Percentiles rank a stretch among this genome's conserved stretches.
phyloP scores from a whole-genome alignment of 2,113 vertebrate genomes.

The Falco punctatus region DNA sequence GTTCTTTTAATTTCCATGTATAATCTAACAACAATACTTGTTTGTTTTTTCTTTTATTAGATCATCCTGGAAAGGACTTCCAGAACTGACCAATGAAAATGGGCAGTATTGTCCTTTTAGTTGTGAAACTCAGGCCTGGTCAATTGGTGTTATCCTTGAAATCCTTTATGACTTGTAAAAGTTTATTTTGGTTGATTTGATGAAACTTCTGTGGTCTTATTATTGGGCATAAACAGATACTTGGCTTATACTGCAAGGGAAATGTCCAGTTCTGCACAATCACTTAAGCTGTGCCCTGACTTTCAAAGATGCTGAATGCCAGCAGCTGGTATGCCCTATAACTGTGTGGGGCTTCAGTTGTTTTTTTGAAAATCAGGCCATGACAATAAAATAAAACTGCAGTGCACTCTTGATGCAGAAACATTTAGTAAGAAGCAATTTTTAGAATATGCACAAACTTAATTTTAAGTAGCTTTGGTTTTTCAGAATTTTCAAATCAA shows the following conservation, averaged over 20 bases:
- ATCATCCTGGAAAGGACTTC: constrained; percentile 96
- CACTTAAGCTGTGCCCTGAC: neutral
- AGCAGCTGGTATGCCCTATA: neutral
- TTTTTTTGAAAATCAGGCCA: constrained; percentile 1
- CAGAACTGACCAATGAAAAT: constrained; percentile 95
- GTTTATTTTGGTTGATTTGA: constrained; percentile 6
- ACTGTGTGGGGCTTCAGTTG: neutral
- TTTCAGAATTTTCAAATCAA: constrained; percentile 5
- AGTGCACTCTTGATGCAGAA: constrained; percentile 13
- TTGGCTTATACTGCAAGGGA: constrained; percentile 14
- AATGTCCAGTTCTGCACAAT: constrained; percentile 19
- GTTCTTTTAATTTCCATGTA: neutral
- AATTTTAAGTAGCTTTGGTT: neutral
- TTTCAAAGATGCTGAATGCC: constrained; percentile 5
- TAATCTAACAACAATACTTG: neutral
- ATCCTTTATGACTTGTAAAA: constrained; percentile 85
- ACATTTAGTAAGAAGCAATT: constrained; percentile 1
- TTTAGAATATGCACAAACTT: constrained; percentile 25
- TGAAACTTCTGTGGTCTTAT: constrained; percentile 13
- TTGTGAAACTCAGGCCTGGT: constrained; percentile 98
- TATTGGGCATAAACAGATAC: constrained; percentile 39
- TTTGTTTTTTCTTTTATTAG: constrained; percentile 70
- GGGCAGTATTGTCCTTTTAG: constrained; percentile 93
- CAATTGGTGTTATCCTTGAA: constrained; percentile 87
- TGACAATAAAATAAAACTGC: neutral